Conservation (phyloP, 2,113 vertebrate genomes). For the Zeus faber region DNA sequence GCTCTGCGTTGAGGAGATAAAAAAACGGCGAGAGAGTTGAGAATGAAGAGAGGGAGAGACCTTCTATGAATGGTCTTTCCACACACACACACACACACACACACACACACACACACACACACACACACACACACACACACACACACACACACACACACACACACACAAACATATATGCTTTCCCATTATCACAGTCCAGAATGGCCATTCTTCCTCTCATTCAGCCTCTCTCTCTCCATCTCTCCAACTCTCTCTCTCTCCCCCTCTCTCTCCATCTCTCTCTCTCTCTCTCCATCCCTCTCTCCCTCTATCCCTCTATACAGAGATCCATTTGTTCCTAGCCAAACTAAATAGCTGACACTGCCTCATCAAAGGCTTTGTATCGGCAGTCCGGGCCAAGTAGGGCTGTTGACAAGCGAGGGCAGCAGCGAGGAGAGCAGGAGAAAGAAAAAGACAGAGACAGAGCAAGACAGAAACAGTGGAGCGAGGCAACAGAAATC, state of each 20-base stretch:
- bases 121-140: slow-evolving; percentile 18
- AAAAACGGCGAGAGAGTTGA: slow-evolving; percentile 60
- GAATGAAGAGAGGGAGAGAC: slow-evolving; percentile 39
- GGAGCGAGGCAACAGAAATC: slow-evolving; percentile 63
- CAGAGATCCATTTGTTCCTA: slow-evolving; percentile 57
- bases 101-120: slow-evolving; percentile 20
- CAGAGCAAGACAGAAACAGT: slow-evolving; percentile 48
- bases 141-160: slow-evolving; percentile 7
- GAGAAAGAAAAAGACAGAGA: slow-evolving; percentile 35
- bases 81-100: not conserved
- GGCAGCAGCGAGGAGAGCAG: slow-evolving; percentile 47
- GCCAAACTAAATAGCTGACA: slow-evolving; percentile 73
- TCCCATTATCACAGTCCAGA: slow-evolving; percentile 37
- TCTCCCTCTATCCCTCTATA: slow-evolving; percentile 50
- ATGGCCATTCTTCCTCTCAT: slow-evolving; percentile 55
- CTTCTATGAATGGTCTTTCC: too few relatives aligned
- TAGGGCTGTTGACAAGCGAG: slow-evolving; percentile 68
- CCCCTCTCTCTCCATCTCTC: slow-evolving; percentile 26
- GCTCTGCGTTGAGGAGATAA: slow-evolving; percentile 71
- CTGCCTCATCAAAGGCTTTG: slow-evolving; percentile 71
- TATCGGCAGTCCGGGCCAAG: slow-evolving; percentile 70
- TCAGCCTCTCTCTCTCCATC: slow-evolving; percentile 40
- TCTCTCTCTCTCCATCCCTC: slow-evolving; percentile 17
- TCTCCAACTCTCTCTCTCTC: slow-evolving; percentile 16
- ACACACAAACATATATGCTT: slow-evolving; percentile 15